Base-by-base conservation (phyloP, 1,140 invertebrate genomes). In the Agraylea sexmaculata region DNA sequence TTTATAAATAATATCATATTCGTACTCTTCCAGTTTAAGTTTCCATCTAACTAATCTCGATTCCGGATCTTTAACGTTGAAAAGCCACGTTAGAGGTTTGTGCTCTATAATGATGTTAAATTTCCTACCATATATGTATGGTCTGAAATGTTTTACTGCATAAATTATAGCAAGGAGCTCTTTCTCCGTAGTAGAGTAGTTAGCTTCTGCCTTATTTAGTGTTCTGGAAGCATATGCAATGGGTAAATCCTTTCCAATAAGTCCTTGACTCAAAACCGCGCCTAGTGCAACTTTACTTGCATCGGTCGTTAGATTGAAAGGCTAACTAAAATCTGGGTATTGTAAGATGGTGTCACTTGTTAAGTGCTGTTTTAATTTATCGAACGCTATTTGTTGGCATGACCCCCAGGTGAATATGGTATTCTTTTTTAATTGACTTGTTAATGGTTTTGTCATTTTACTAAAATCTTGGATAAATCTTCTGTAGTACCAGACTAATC, bases 121-220 rank as follows among this genome's bases (percentile, higher is more conserved):
- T n/a, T n/a, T n/a, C n/a, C n/a, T n/a, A n/a, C 59, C 61, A 33
- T 63, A 57, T 11, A 62, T 45, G 33, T 64, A 66, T 2, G 53
- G 51, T 37, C 58, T 22, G 30, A 68, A 70, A 19, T 62, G 54
- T 11, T 55, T 42, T 2, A 71, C 49, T 0, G 62, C 61, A 56
- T 57, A 66, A 2, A 73, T 49, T 3, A 73, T 52, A 0, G 68
- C 67, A 1, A 72, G 43, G 15, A 57, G 58, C 53, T 73, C 68
- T 31, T 55, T 43, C 42, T 73, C 66, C 1, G 58, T 63, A 3
- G 51, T 55, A 1, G 46, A 43, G 39, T 68, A 71, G 28, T 68
- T 68, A 21, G 38, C 40, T 51, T 76, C 70, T 2, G 61, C 45
- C 1, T 31, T 20, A 3, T 39, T 53, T 3, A 73, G 38, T 3